A percentile compares a stretch with the other conserved stretches of the same genome.
Evolutionary conservation across 2,113 vertebrate species (phyloP).

Genomic region (Theropithecus gelada): DNA sequence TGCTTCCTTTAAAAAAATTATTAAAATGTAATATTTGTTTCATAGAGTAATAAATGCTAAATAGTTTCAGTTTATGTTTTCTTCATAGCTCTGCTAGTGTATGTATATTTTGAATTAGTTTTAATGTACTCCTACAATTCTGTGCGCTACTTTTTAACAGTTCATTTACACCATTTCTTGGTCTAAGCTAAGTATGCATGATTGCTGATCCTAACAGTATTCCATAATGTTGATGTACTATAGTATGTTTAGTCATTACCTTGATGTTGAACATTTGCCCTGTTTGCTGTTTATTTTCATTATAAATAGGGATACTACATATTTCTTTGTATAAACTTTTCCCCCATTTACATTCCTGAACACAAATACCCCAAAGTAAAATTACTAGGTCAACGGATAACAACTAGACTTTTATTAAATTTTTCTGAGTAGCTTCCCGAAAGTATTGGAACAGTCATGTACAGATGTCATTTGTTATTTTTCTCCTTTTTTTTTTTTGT

Average conservation of each 20-base stretch:
- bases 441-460: neutral
- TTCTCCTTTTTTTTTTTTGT: neutral
- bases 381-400: neutral
- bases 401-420: neutral
- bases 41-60: neutral
- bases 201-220: neutral
- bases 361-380: neutral
- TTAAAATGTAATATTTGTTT: conserved; percentile 25
- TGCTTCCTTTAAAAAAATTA: neutral
- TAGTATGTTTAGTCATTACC: neutral
- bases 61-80: neutral
- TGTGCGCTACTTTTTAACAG: neutral
- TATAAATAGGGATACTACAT: neutral
- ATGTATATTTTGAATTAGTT: neutral
- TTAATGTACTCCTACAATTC: neutral
- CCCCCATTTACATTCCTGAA: neutral
- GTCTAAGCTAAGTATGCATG: neutral
- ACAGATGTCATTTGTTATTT: neutral
- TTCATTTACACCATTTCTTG: neutral
- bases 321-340: neutral
- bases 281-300: neutral
- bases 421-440: neutral
- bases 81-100: neutral
- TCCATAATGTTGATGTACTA: neutral
- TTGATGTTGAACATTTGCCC: neutral